phyloP scores from a whole-genome alignment of 2,888 invertebrate species.

The Griposia aprilina region DNA sequence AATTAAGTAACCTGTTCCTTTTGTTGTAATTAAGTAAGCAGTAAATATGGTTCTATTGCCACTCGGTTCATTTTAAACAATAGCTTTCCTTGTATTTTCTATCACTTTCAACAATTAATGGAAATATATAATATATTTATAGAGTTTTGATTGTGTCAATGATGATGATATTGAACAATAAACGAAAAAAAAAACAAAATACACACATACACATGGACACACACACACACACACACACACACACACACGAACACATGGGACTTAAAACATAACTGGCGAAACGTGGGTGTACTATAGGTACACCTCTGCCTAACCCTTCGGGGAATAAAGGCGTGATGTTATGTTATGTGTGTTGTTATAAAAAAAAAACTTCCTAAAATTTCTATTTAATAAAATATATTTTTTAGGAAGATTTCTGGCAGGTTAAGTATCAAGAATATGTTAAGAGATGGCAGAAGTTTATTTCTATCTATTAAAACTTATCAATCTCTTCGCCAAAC shows the following conservation, averaged over 20 bases:
- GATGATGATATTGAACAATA: not conserved
- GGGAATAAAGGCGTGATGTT: no score
- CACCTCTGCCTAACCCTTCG: no score
- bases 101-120: constrained; percentile 22
- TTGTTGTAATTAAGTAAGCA: constrained; percentile 46
- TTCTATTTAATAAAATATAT: no score
- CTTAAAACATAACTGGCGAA: no score
- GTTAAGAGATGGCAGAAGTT: not conserved
- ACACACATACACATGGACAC: no score
- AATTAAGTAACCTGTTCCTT: constrained; percentile 57
- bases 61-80: constrained; percentile 17
- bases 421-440: not conserved
- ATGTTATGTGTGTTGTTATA: no score
- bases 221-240: no score
- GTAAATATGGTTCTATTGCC: constrained; percentile 56
- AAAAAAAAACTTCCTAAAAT: no score
- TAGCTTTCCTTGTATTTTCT: constrained; percentile 2
- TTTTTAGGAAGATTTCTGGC: not conserved
- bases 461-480: not conserved
- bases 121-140: constrained; percentile 6
- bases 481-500: no score
- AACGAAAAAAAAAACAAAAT: no score
- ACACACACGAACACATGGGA: no score
- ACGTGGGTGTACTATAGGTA: no score
- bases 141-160: not conserved